phyloP scores from a whole-genome alignment of 2,113 vertebrate species.

The Cygnus atratus region DNA sequence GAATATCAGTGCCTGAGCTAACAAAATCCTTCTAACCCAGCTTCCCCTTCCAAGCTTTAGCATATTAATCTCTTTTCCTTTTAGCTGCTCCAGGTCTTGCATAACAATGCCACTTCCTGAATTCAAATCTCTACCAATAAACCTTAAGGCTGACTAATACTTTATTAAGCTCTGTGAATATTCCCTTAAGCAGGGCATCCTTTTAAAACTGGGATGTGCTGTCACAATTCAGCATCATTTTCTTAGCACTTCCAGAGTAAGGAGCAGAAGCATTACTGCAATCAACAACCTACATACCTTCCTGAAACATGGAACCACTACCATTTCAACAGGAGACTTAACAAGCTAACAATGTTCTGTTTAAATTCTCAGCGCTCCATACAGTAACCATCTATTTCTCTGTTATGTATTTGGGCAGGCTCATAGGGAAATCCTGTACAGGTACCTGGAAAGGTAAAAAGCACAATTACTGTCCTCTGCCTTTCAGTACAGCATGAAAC shows the following conservation, averaged over 20 bases:
- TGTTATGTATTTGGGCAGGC: not conserved
- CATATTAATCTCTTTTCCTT: conserved; percentile 54
- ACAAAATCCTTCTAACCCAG: not conserved
- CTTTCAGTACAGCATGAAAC: not conserved
- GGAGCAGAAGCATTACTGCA: not conserved
- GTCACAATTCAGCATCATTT: not conserved
- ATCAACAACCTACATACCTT: not conserved
- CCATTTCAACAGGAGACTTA: not conserved
- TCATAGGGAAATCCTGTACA: not conserved
- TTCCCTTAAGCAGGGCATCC: conserved; percentile 16
- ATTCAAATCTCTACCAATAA: conserved; percentile 51
- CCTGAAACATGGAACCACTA: not conserved
- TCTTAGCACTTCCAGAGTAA: not conserved
- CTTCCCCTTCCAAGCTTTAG: not conserved
- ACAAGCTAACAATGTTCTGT: not conserved
- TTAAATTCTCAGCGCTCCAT: not conserved
- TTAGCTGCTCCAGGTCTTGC: conserved; percentile 44
- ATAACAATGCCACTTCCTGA: conserved; percentile 50
- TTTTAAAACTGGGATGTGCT: not conserved
- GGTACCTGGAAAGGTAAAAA: not conserved
- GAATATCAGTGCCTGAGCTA: conserved; percentile 11
- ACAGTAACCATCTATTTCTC: not conserved
- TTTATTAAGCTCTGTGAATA: conserved; percentile 22
- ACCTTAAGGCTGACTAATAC: conserved; percentile 49
- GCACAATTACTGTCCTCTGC: not conserved